Base-by-base conservation (phyloP, 2,797 vertebrate species). In the Fistularia tabacaria region DNA sequence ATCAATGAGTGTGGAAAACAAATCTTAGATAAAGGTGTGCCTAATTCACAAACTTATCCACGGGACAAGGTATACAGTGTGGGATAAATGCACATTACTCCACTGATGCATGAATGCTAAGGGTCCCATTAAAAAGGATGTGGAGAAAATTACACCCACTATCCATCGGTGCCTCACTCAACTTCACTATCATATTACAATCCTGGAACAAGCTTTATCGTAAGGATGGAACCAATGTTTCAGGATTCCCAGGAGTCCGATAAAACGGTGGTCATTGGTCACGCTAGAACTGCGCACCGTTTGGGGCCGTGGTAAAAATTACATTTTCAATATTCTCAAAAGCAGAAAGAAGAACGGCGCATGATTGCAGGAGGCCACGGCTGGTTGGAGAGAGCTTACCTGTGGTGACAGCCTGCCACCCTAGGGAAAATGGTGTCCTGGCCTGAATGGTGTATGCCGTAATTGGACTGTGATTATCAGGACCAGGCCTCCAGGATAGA, bases 401-500 rank as follows among this genome's bases (percentile, higher is more conserved):
- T 95, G 96, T 98, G 83, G 89, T 94, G 87, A 97, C 94, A 8
- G 93, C 95, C 83, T 99, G 96, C 97, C 97, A 99, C 66, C 96
- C 96, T 72, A 99, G 94, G 3, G 97, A 98, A 88, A 97, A 98
- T 0, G 97, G 96, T 7, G 97, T 99, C 81, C 96, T 90, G 49
- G 94, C 95, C 87, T 99, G 97, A 57, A 99, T 92, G 43, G 92
- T 89, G 48, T 94, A 97, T 74, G 90, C 92, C 1, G 93, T 98
- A 86, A 99, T 90, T 67, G 97, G 97, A 89, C 97, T 99, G 87
- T 96, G 96, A 91, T 98, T 98, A 91, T 99, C 95, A 37, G 93
- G 91, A 73, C 95, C 97, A 0, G 94, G 92, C 78, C 93, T 93
- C 97, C 97, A 99, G 85, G 97, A 98, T 57, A 99, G 90, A 87